These are phyloP conservation scores for Forpus xanthops DNA, from an alignment of 2,797 vertebrate species.

Conservation along the genomic window DNA sequence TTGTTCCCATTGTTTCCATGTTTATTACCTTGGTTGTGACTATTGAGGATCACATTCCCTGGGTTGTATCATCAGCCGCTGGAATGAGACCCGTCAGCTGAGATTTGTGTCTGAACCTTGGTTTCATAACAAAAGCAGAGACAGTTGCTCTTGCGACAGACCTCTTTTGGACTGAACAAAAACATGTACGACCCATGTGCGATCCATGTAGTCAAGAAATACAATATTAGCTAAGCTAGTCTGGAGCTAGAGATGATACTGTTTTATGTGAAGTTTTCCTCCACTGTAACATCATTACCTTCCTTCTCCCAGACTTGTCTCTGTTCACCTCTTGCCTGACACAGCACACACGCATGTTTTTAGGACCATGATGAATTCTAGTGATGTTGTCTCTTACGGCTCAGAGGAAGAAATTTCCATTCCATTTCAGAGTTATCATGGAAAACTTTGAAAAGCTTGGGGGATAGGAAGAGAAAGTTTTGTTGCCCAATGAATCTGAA, in stretches of 20 bases:
- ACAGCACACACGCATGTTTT: not conserved
- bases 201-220: not conserved
- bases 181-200: slow-evolving; percentile 6
- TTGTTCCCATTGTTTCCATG: not conserved
- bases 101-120: slow-evolving; percentile 19
- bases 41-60: not conserved
- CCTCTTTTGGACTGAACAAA: slow-evolving; percentile 24
- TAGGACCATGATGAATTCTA: not conserved
- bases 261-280: slow-evolving; percentile 1
- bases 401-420: not conserved
- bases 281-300: not conserved
- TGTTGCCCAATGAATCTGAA: not conserved
- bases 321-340: not conserved
- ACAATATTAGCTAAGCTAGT: not conserved
- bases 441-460: not conserved
- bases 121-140: slow-evolving; percentile 50
- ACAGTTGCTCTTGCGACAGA: slow-evolving; percentile 51
- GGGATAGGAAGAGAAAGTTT: not conserved
- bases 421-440: not conserved
- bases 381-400: not conserved
- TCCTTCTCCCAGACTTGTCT: not conserved
- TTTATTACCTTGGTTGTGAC: not conserved
- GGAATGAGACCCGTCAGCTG: not conserved
- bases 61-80: not conserved
- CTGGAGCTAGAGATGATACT: not conserved